Evolutionary conservation across 2,113 vertebrate genomes (phyloP).

Genomic region (Malurus cyaneus): DNA sequence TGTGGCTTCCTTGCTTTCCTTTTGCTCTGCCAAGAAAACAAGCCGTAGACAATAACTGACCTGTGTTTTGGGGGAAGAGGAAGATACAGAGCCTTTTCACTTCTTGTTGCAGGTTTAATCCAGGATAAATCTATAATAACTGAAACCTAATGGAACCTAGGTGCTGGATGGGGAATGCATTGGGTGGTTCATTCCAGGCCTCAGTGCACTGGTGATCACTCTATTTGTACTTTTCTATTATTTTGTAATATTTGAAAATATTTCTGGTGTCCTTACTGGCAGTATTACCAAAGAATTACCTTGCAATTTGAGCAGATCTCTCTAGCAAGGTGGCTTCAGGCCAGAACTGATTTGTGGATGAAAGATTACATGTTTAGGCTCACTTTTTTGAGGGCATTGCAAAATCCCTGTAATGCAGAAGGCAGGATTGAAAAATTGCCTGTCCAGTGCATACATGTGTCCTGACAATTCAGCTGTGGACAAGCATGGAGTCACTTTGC

Average conservation of each 20-base stretch:
- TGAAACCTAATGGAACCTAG: not conserved
- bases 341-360: not conserved
- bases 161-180: not conserved
- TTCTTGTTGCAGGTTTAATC: not conserved
- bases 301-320: not conserved
- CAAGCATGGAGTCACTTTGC: not conserved
- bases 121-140: not conserved
- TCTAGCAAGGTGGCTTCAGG: not conserved
- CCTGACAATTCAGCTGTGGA: not conserved
- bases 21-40: not conserved
- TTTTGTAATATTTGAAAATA: not conserved
- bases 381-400: not conserved
- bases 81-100: not conserved
- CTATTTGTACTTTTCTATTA: not conserved
- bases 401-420: not conserved
- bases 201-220: not conserved
- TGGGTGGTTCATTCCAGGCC: not conserved
- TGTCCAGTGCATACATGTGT: not conserved
- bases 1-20: not conserved
- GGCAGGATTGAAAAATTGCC: not conserved
- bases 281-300: not conserved
- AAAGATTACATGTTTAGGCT: not conserved
- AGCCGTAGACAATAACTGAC: not conserved
- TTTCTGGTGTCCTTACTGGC: not conserved
- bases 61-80: not conserved